These are phyloP conservation scores for Yoshiicerus persimilis DNA, from an alignment of 1,140 invertebrate genomes.

Conservation along the genomic window DNA sequence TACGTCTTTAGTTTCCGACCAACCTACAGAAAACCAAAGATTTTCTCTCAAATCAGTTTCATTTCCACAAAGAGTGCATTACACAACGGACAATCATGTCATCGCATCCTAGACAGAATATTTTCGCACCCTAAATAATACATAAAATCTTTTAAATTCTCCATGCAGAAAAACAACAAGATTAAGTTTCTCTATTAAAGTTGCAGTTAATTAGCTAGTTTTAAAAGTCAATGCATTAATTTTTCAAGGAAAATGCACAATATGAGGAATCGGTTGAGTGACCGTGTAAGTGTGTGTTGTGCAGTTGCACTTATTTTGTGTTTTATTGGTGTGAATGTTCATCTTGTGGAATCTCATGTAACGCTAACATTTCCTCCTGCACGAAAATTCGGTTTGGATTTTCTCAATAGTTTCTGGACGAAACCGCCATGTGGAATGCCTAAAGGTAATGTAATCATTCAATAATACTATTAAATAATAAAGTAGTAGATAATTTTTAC, in stretches of 20 bases:
- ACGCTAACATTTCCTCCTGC: conserved; percentile 81
- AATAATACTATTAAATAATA: background rate
- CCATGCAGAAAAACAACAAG: no score
- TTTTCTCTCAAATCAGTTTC: no score
- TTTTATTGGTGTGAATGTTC: background rate
- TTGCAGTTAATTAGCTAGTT: no score
- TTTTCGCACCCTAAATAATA: no score
- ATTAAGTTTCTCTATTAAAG: no score
- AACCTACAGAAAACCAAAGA: background rate
- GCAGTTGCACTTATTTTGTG: background rate
- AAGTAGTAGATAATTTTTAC: background rate
- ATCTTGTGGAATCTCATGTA: conserved; percentile 62
- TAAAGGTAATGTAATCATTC: background rate
- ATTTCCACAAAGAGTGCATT: background rate
- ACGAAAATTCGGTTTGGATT: conserved; percentile 85
- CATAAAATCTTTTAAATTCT: no score
- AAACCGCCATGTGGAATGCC: conserved; percentile 74
- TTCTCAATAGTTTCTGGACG: conserved; percentile 89
- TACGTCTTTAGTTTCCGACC: background rate
- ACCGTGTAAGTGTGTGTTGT: background rate
- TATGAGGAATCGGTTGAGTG: background rate
- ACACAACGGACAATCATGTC: no score
- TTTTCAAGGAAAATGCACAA: background rate
- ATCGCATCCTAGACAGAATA: no score
- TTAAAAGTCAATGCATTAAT: background rate